Conservation (phyloP, 2,113 vertebrate genomes). For the Toxotes jaculatrix region DNA sequence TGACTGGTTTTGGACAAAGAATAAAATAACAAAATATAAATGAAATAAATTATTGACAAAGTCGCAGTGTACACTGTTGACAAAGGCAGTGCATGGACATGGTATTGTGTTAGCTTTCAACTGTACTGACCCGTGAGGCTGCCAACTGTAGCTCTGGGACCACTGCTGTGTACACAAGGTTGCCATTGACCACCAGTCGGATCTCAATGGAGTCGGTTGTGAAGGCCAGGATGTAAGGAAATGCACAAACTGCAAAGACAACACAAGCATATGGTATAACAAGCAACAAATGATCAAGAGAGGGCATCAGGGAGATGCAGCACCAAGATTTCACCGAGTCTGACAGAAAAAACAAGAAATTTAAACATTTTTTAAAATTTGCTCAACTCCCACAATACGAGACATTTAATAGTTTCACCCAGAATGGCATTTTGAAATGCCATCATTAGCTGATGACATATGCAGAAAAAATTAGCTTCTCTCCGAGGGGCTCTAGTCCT, state of each 20-base stretch:
- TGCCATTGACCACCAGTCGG: slow-evolving; percentile 96
- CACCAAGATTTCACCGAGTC: background rate
- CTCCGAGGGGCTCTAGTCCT: background rate
- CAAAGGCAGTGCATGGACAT: background rate
- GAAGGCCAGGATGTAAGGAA: slow-evolving; percentile 98
- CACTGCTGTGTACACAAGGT: slow-evolving; percentile 97
- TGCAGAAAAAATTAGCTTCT: slow-evolving; percentile 14
- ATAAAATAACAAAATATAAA: no score
- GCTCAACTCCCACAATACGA: background rate
- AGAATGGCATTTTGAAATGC: slow-evolving; percentile 36
- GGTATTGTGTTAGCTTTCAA: background rate
- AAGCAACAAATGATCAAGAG: background rate
- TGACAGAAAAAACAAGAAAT: background rate
- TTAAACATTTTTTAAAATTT: background rate
- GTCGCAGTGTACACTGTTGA: background rate
- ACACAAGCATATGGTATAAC: background rate
- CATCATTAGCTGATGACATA: background rate
- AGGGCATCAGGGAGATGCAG: background rate
- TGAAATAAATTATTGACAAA: background rate
- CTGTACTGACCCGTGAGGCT: slow-evolving; percentile 91
- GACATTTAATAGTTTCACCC: background rate
- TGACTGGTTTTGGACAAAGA: background rate
- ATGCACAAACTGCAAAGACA: slow-evolving; percentile 92
- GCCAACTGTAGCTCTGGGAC: slow-evolving; percentile 95
- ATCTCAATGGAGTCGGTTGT: slow-evolving; percentile 98